These are phyloP conservation scores for Bombus vancouverensis DNA, from an alignment of 1,140 invertebrate genomes.

Conservation along the genomic window DNA sequence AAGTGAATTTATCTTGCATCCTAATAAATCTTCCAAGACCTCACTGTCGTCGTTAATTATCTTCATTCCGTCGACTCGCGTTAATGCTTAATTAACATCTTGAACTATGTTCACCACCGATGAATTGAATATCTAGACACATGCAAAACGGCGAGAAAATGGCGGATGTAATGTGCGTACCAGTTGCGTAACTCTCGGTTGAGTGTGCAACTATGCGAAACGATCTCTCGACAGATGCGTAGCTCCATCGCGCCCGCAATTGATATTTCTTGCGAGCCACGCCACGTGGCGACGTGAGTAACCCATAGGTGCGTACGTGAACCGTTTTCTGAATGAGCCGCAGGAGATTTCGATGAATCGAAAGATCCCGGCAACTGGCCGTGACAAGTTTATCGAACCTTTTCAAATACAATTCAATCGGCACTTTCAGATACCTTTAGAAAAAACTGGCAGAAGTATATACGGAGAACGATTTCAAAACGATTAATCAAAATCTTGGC, in stretches of 20 bases:
- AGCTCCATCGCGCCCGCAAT: slow-evolving; percentile 27
- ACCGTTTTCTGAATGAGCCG: slow-evolving; percentile 50
- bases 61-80: no score
- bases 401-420: neutral
- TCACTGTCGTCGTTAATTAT: neutral
- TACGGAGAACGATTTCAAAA: neutral
- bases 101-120: neutral
- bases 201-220: slow-evolving; percentile 17
- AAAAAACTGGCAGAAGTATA: neutral
- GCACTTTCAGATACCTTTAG: neutral
- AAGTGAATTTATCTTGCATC: neutral
- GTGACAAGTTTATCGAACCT: slow-evolving; percentile 23
- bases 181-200: neutral
- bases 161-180: neutral
- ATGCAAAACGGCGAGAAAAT: slow-evolving; percentile 14
- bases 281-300: slow-evolving; percentile 47
- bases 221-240: slow-evolving; percentile 48
- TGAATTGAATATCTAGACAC: neutral
- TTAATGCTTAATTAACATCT: slow-evolving; percentile 11
- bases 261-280: slow-evolving; percentile 52
- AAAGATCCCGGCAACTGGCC: slow-evolving; percentile 1
- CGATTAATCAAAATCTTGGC: neutral
- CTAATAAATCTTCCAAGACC: neutral
- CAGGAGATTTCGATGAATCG: slow-evolving; percentile 33
- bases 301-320: slow-evolving; percentile 59